These are phyloP conservation scores for Drosophila grimshawi DNA, from an alignment of 1,140 invertebrate genomes.

Conservation along the genomic window DNA sequence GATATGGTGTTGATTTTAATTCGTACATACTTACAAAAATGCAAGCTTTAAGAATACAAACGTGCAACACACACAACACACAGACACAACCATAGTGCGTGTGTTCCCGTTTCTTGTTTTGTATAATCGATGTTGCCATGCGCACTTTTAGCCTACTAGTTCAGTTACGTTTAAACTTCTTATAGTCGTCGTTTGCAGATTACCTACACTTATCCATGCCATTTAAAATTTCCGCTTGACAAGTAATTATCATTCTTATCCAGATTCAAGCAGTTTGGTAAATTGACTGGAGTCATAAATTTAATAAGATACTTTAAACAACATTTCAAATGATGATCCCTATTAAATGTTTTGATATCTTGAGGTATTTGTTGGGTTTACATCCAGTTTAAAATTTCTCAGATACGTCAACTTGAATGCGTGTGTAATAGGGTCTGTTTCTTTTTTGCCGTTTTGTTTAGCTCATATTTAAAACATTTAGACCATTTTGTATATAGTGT, in stretches of 20 bases:
- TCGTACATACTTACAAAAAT: not conserved
- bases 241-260: slow-evolving; percentile 11
- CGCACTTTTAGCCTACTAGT: slow-evolving; percentile 18
- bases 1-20: too few species aligned
- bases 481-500: slow-evolving; percentile 9
- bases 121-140: slow-evolving; percentile 53
- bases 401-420: too few species aligned
- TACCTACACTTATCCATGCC: not conserved
- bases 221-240: slow-evolving; percentile 31
- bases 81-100: slow-evolving; percentile 12
- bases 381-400: too few species aligned
- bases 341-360: too few species aligned
- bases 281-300: too few species aligned
- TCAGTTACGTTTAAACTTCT: slow-evolving; percentile 17
- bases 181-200: not conserved
- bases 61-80: slow-evolving; percentile 6
- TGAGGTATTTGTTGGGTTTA: too few species aligned
- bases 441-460: not conserved
- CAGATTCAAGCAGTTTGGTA: too few species aligned
- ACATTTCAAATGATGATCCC: too few species aligned
- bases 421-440: too few species aligned
- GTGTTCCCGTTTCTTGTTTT: slow-evolving; percentile 37
- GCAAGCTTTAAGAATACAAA: slow-evolving; percentile 26
- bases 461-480: too few species aligned
- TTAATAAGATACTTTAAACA: too few species aligned